Percentiles rank a stretch among this genome's conserved stretches.
Conservation (phyloP, 2,797 vertebrate genomes). For the Helicolenus hilgendorfi region DNA sequence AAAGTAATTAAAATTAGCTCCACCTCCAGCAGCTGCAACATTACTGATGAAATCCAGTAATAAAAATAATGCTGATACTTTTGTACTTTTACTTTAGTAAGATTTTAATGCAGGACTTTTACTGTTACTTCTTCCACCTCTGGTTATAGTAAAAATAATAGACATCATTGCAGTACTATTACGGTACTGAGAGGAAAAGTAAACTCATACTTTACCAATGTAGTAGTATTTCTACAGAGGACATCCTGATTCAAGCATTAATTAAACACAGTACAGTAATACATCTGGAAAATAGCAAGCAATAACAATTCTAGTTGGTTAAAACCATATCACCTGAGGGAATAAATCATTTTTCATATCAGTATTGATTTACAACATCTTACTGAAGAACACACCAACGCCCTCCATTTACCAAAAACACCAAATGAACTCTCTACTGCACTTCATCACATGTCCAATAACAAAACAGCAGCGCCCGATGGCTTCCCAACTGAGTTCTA, state of each 20-base stretch:
- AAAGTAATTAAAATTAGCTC: no score
- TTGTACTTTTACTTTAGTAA: no score
- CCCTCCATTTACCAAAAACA: neutral
- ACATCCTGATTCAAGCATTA: neutral
- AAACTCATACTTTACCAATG: neutral
- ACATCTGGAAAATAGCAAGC: neutral
- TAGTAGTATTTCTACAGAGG: neutral
- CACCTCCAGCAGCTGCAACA: no score
- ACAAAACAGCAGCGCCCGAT: neutral
- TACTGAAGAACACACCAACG: neutral
- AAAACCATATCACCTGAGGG: neutral
- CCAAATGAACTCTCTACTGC: neutral
- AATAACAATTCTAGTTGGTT: neutral
- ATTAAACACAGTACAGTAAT: neutral
- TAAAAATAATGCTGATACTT: no score
- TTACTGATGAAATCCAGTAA: no score
- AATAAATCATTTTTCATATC: neutral
- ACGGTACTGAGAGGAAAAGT: neutral
- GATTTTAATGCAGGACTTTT: neutral
- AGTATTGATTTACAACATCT: slow-evolving; percentile 34
- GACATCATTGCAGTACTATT: neutral
- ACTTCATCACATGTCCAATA: slow-evolving; percentile 34
- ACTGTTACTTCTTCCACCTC: neutral
- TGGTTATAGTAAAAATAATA: no score
- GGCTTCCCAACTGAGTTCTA: slow-evolving; percentile 9